phyloP scores from a whole-genome alignment of 2,888 invertebrate species.

The Oscheius sp. region DNA sequence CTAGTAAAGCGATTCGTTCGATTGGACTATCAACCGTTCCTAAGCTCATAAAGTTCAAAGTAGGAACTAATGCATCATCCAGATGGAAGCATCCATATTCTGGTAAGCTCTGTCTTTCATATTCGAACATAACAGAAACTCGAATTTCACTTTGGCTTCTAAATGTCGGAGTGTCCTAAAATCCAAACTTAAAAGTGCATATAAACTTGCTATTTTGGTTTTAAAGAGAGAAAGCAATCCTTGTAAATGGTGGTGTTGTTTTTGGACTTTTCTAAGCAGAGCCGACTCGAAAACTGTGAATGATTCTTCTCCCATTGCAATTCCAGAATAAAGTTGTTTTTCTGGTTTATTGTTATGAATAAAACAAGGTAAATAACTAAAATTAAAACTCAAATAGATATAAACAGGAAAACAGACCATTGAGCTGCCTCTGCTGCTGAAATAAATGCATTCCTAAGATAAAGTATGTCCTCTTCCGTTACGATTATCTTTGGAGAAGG shows the following conservation, averaged over 20 bases:
- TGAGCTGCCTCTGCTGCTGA: slow-evolving; percentile 12
- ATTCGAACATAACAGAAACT: slow-evolving; percentile 35
- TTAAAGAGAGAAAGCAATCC: slow-evolving; percentile 76
- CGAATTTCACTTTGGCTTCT: slow-evolving; percentile 32
- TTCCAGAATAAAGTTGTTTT: slow-evolving; percentile 12
- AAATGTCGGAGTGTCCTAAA: slow-evolving; percentile 25
- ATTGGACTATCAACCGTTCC: slow-evolving; percentile 3
- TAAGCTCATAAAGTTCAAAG: background rate
- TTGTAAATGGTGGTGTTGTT: slow-evolving; percentile 14
- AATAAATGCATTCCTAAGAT: slow-evolving; percentile 6
- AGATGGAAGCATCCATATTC: slow-evolving; percentile 7
- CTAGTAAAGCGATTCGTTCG: slow-evolving; percentile 33
- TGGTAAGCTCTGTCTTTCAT: slow-evolving; percentile 11
- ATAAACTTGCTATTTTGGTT: slow-evolving; percentile 78
- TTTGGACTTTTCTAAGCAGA: background rate
- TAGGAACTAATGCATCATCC: background rate
- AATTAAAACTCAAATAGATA: background rate
- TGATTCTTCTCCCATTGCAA: slow-evolving; percentile 11
- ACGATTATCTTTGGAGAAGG: background rate
- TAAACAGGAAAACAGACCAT: background rate
- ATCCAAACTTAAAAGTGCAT: background rate
- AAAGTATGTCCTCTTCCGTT: slow-evolving; percentile 5
- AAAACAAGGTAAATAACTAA: slow-evolving; percentile 17
- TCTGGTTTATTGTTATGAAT: background rate
- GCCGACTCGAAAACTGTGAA: slow-evolving; percentile 18